These are phyloP conservation scores for Mamestra brassicae DNA, from an alignment of 2,888 invertebrate species.

Conservation along the genomic window DNA sequence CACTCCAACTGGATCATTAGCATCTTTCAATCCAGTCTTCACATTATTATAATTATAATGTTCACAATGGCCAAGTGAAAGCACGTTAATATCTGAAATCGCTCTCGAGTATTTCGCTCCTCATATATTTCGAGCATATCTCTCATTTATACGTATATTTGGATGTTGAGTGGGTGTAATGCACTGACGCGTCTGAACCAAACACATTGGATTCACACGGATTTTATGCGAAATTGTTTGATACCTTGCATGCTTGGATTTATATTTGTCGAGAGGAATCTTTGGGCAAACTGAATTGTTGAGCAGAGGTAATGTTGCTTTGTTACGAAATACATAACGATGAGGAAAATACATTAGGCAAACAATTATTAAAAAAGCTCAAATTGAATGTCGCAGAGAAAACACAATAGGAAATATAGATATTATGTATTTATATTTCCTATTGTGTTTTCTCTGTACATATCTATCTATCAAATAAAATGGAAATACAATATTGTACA, in stretches of 20 bases:
- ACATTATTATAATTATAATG: constrained; percentile 32
- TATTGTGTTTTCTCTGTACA: too few species aligned
- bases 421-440: too few species aligned
- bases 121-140: constrained; percentile 72
- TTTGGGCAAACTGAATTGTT: constrained; percentile 19
- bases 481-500: constrained; percentile 16
- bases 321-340: neutral
- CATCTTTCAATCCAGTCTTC: constrained; percentile 34
- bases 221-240: constrained; percentile 52
- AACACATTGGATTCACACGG: constrained; percentile 57
- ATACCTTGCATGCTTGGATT: constrained; percentile 51
- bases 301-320: neutral
- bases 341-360: neutral
- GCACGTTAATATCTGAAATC: constrained; percentile 55
- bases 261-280: constrained; percentile 41
- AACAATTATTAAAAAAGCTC: neutral
- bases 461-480: neutral
- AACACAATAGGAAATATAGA: constrained; percentile 2
- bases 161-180: constrained; percentile 73
- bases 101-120: constrained; percentile 58
- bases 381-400: neutral
- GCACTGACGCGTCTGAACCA: constrained; percentile 59
- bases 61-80: constrained; percentile 55
- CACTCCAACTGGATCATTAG: neutral
- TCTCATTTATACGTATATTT: constrained; percentile 74